phyloP scores from a whole-genome alignment of 2,888 invertebrate genomes.

The Coelinius sp. region DNA sequence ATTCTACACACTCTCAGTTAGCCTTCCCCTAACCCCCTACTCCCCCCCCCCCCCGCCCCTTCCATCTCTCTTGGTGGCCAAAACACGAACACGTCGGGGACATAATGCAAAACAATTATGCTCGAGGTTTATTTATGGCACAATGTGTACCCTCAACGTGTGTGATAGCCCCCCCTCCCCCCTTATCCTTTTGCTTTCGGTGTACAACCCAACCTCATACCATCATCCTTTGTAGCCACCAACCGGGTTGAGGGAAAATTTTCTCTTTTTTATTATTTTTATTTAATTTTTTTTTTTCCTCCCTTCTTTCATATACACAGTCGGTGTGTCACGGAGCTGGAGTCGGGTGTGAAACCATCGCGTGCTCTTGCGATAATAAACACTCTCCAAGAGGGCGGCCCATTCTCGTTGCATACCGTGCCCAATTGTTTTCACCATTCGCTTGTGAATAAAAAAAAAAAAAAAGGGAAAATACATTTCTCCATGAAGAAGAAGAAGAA shows the following conservation, averaged over 20 bases:
- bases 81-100: slow-evolving; percentile 39
- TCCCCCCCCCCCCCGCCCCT: neutral
- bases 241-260: slow-evolving; percentile 2
- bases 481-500: neutral
- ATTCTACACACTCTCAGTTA: too few species aligned
- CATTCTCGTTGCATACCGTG: slow-evolving; percentile 25
- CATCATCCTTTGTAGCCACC: slow-evolving; percentile 24
- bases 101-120: slow-evolving; percentile 53
- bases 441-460: neutral
- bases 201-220: slow-evolving; percentile 16
- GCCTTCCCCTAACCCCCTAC: too few species aligned
- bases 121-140: slow-evolving; percentile 46
- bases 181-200: neutral
- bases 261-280: neutral
- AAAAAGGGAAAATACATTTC: slow-evolving; percentile 2
- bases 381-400: slow-evolving; percentile 28
- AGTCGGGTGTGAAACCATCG: slow-evolving; percentile 37
- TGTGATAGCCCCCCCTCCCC: slow-evolving; percentile 13
- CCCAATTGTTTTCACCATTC: slow-evolving; percentile 33
- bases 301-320: neutral
- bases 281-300: neutral
- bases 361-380: slow-evolving; percentile 37
- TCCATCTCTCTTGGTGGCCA: neutral
- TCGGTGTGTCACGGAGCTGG: slow-evolving; percentile 31
- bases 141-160: slow-evolving; percentile 26